Base-by-base conservation (phyloP, 2,113 vertebrate species). In the Nettapus auritus region DNA sequence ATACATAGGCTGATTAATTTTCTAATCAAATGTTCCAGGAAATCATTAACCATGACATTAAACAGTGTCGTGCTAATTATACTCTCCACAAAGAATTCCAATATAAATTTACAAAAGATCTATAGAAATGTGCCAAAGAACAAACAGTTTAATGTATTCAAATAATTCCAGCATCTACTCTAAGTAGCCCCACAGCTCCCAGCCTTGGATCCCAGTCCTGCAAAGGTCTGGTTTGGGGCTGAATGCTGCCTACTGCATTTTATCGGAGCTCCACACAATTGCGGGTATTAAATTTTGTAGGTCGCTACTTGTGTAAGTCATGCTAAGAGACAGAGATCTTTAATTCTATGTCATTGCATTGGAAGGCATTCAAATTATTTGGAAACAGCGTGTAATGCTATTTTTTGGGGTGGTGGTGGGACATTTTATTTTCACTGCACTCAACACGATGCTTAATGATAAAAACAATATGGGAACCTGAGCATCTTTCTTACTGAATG, bases 41-140 rank as follows among this genome's bases (percentile, higher is more conserved):
- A 98, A 98, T 97, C 97, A 98, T 98, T 98, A 98, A 95, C 96
- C 95, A 97, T 98, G 98, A 98, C 97, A 97, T 98, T 98, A 98
- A 98, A 97, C 94, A 96, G 83, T 96, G 96, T 96, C 97, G 95
- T 95, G 94, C 93, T 98, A 98, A 98, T 98, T 98, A 97, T 66
- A 94, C 86, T 97, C 92, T 96, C 88, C 92, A 96, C 77, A 86
- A 98, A 98, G 97, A 97, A 97, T 97, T 97, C 97, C 95, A 97
- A 73, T 95, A 96, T 96, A 96, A 98, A 97, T 96, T 97, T 97
- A 97, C 67, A 96, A 97, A 98, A 93, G 88, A 83, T 83, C 86
- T 97, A 81, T 63, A 97, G 96, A 97, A 97, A 97, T 85, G 73
- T 95, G 95, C 84, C 95, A 91, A 91, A 96, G 81, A 84, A 97